Conservation (phyloP, 2,888 invertebrate species). For the Cabera pusaria region DNA sequence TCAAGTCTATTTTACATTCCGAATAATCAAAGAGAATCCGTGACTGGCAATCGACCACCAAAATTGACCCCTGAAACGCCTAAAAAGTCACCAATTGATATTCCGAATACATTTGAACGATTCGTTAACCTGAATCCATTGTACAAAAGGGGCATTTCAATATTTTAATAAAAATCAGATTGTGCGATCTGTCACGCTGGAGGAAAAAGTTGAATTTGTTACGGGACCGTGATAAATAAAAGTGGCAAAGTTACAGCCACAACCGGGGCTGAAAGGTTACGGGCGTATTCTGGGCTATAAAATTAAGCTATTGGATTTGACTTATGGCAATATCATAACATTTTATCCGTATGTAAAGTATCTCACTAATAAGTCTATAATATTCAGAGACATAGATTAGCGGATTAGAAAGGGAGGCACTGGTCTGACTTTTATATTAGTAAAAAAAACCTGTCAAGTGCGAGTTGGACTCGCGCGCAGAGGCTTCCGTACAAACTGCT, state of each 20-base stretch:
- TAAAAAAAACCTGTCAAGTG: no score
- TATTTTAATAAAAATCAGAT: slow-evolving; percentile 33
- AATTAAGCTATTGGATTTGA: no score
- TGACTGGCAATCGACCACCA: neutral
- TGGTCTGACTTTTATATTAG: no score
- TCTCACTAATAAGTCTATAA: no score
- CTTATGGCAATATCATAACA: no score
- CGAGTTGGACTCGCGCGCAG: no score
- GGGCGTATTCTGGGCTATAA: slow-evolving; percentile 57
- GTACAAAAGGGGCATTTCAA: slow-evolving; percentile 18
- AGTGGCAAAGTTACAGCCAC: slow-evolving; percentile 56
- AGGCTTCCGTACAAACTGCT: no score
- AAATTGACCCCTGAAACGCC: slow-evolving; percentile 1
- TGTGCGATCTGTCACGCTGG: slow-evolving; percentile 39
- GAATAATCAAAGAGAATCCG: no score
- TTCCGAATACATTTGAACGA: slow-evolving; percentile 19
- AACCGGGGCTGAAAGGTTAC: slow-evolving; percentile 39
- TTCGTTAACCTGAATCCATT: slow-evolving; percentile 23
- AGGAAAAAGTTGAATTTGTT: slow-evolving; percentile 57
- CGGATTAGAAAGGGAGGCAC: no score
- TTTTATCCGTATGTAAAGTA: no score
- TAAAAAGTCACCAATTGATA: slow-evolving; percentile 10
- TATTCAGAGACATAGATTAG: no score
- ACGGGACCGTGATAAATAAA: slow-evolving; percentile 65
- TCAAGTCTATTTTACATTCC: no score